Base-by-base conservation (phyloP, 1,140 invertebrate species). In the Neodiprion pinetum region DNA sequence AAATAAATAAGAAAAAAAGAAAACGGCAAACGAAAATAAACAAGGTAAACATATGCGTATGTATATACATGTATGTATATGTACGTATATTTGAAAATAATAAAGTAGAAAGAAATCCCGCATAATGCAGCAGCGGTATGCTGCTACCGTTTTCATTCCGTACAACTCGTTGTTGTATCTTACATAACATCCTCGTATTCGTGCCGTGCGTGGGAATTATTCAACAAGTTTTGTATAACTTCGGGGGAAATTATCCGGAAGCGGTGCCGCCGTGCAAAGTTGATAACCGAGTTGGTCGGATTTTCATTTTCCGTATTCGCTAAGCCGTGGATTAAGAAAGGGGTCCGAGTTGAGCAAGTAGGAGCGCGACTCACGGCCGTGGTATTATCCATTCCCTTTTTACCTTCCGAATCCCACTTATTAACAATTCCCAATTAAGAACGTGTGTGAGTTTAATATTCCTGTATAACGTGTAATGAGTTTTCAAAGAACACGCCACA, bases 11-110 rank as follows among this genome's bases (percentile, higher is more conserved):
- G 53, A 61, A 61, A 61, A 53, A 61, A 61, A 61, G n/a, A 61
- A 7, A 61, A 9, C 53, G 11, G n/a, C 11, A 12, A 61, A 61
- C 74, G 68, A 69, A 11, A 71, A 50, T 21, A 71, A 71, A 71
- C 12, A 48, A 21, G 14, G 67, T 14, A 14, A 47, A 21, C n/a
- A n/a, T 61, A 61, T n/a, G 53, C 53, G 53, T 61, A 61, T 11
- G 53, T 21, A 21, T 21, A 21, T 21, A 21, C 1, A 21, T 21
- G 17, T 21, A 21, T 21, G 0, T 1, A 0, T 21, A 21, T 21
- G 17, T 21, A 21, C 17, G 17, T 21, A 69, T 23, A 47, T 47
- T 3, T 21, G 23, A 47, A 21, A 69, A 21, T 69, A 12, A 21
- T 11, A 21, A 47, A 69, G 11, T 11, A 69, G 12, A 21, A 47